phyloP scores from a whole-genome alignment of 92 coral and sea anemone species.

The Parazoanthus atlanticus region DNA sequence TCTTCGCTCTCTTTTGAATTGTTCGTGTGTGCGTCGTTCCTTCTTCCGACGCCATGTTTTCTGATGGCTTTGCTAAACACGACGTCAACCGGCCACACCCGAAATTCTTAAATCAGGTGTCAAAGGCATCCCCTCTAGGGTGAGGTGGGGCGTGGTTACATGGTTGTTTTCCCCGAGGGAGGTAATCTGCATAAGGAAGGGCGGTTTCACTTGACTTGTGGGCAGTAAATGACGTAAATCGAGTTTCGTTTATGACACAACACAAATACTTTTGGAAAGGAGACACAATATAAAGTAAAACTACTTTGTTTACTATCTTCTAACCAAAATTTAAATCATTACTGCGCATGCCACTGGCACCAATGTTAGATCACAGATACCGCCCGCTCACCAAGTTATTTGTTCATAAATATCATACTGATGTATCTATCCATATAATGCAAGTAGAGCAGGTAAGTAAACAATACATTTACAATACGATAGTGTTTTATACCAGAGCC shows the following conservation, averaged over 20 bases:
- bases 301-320: no score
- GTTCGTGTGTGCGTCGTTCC: slow-evolving; percentile 89
- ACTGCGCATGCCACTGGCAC: background rate
- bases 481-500: no score
- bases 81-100: slow-evolving; percentile 94
- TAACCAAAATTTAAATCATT: no score
- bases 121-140: slow-evolving; percentile 48
- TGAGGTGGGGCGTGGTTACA: slow-evolving; percentile 49
- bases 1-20: slow-evolving; percentile 88
- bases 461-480: no score
- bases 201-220: slow-evolving; percentile 10
- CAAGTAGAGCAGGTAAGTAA: no score
- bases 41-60: slow-evolving; percentile 98
- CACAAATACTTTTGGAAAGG: no score
- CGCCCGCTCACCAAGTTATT: background rate
- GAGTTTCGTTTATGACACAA: background rate
- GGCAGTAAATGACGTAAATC: background rate
- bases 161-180: slow-evolving; percentile 3
- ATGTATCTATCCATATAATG: no score
- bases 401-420: no score
- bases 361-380: background rate
- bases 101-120: slow-evolving; percentile 60
- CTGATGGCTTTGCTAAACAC: slow-evolving; percentile 74
- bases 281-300: no score
- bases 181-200: background rate